Percentiles rank a stretch among this genome's conserved stretches.
Evolutionary conservation across 2,888 invertebrate species (phyloP).

Genomic region (Lasioglossum lativentre): DNA sequence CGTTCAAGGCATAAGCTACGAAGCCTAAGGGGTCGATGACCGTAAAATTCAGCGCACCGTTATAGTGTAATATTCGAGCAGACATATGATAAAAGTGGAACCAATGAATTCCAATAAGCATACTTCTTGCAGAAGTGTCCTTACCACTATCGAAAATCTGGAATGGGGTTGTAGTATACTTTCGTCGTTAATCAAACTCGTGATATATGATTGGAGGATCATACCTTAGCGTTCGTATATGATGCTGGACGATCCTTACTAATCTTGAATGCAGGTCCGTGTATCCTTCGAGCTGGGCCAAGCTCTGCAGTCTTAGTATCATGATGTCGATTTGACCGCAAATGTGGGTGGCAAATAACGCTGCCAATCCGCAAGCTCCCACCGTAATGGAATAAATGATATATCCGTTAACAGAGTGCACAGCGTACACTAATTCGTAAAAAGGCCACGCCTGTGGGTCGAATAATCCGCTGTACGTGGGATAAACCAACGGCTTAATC

Average conservation of each 20-base stretch:
- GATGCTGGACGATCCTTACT: constrained; percentile 59
- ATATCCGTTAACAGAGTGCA: constrained; percentile 69
- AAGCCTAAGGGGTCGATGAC: not conserved
- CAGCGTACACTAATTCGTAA: constrained; percentile 75
- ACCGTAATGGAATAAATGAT: constrained; percentile 69
- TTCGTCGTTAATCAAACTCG: not conserved
- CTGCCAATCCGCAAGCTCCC: constrained; percentile 66
- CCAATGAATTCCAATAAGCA: constrained; percentile 77
- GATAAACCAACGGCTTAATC: constrained; percentile 67
- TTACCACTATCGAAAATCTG: constrained; percentile 37
- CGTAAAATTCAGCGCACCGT: constrained; percentile 65
- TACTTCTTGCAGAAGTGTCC: constrained; percentile 32
- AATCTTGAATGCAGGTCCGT: constrained; percentile 36
- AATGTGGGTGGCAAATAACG: constrained; percentile 65
- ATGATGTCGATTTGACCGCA: constrained; percentile 70
- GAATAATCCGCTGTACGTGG: constrained; percentile 64
- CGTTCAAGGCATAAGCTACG: not conserved
- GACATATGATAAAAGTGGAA: constrained; percentile 78
- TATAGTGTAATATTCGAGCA: constrained; percentile 78
- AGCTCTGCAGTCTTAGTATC: constrained; percentile 25
- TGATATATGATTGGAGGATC: not conserved
- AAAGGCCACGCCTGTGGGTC: constrained; percentile 66
- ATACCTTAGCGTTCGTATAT: not conserved
- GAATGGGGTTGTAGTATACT: not conserved
- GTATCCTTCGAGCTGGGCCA: not conserved